Evolutionary conservation across 2,113 vertebrate species (phyloP).

Genomic region (Murina feae): DNA sequence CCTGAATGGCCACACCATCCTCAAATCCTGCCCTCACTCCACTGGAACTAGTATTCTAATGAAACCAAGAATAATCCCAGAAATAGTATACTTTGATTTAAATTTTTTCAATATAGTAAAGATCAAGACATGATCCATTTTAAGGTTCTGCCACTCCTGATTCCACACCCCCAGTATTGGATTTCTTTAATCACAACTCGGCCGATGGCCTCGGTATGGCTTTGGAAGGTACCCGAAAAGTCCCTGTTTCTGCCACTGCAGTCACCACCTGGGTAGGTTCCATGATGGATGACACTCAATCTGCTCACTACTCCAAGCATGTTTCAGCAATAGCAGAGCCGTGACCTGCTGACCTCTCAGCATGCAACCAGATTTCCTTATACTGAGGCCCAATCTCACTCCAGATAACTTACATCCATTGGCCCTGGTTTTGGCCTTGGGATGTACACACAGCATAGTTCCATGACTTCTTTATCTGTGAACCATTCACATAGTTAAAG

Average conservation of each 20-base stretch:
- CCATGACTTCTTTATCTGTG: not conserved
- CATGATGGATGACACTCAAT: accelerated
- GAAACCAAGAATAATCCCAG: not conserved
- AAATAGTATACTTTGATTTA: slow-evolving; percentile 1
- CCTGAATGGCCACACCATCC: not conserved
- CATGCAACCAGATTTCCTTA: not conserved
- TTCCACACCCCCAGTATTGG: not conserved
- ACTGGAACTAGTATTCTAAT: not conserved
- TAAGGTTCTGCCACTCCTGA: not conserved
- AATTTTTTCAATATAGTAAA: not conserved
- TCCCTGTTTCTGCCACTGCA: not conserved
- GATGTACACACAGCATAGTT: not conserved
- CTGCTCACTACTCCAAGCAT: not conserved
- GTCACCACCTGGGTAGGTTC: not conserved
- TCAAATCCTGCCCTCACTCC: not conserved
- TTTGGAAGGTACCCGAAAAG: not conserved
- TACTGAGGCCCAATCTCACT: not conserved
- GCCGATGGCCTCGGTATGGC: not conserved
- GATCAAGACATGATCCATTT: not conserved
- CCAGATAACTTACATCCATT: not conserved
- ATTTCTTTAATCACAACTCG: not conserved
- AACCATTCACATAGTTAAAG: not conserved
- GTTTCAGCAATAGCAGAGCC: not conserved
- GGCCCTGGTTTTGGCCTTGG: not conserved
- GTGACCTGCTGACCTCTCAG: not conserved